A percentile compares a stretch with the other conserved stretches of the same genome.
Conservation (phyloP, 2,888 invertebrate genomes). For the Apodemia duryi region DNA sequence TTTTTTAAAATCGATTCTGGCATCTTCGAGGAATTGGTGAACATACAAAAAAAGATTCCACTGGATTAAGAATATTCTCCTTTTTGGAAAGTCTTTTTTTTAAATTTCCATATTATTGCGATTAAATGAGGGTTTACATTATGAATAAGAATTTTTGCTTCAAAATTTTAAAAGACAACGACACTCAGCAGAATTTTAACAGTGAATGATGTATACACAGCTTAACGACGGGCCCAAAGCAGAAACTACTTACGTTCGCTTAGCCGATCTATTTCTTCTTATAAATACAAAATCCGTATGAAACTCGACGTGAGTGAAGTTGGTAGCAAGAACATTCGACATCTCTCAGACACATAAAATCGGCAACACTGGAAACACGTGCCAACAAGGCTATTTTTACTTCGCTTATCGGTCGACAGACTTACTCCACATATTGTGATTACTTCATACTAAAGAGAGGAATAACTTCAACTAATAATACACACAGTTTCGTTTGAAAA, state of each 20-base stretch:
- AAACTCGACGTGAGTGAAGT: background rate
- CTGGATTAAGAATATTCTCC: no score
- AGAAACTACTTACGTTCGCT: background rate
- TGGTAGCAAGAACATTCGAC: background rate
- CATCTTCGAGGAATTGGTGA: no score
- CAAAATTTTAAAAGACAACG: background rate
- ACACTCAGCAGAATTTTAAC: background rate
- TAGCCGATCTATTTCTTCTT: background rate
- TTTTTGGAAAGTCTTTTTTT: no score
- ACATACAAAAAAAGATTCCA: no score
- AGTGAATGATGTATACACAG: background rate
- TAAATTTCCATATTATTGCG: no score
- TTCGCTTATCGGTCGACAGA: conserved; percentile 12
- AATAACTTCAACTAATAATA: background rate
- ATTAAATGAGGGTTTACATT: no score
- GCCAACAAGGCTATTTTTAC: background rate
- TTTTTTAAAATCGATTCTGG: no score
- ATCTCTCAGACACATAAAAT: background rate
- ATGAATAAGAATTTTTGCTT: background rate
- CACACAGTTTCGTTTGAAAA: background rate
- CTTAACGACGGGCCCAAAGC: background rate
- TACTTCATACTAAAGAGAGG: background rate
- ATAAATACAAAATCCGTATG: background rate
- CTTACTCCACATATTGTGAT: conserved; percentile 1
- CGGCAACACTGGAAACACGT: background rate